Base-by-base conservation (phyloP, 2,888 invertebrate genomes). In the Hypomecis punctinalis region DNA sequence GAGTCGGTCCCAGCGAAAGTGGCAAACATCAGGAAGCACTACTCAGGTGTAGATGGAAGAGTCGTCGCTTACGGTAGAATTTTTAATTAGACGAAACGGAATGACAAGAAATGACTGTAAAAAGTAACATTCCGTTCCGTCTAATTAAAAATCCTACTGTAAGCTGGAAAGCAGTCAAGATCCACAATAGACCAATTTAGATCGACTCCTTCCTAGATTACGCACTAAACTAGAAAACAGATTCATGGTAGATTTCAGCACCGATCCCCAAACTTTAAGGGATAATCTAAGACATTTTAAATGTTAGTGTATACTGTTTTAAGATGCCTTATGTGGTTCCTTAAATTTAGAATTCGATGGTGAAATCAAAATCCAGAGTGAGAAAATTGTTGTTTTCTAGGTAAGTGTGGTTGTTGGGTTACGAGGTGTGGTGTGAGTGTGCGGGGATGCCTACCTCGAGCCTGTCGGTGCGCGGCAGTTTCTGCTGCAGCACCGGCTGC, bases 401-500 rank as follows among this genome's bases (percentile, higher is more conserved):
- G 23, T 23, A 3, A 23, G 23, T 23, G 54, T 47, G 43, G 11
- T 6, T 5, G 23, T 58, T 0, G 35, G 58, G 39, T 43, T 46
- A 80, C 80, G 83, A 49, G 9, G 39, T 37, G 39, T 5, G 82
- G 78, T n/a, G 37, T 11, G 49, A 62, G 81, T 81, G 83, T 23
- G 23, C 23, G 65, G 59, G 47, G 68, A 52, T 64, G 64, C 96
- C 95, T 95, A 98, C 98, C 98, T 98, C 98, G 94, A 98, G 96
- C 94, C 98, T 96, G 94, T 98, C 98, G 89, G 98, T 96, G 93
- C 98, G 96, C 81, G 97, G 97, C 95, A 98, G 95, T 94, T 98
- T 98, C 94, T 98, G 98, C 94, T 98, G 93, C 96, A 97, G 89
- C 96, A 97, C 93, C 94, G 97, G 90, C 95, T 97, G 89, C 96